Evolutionary conservation across 2,888 invertebrate species (phyloP), one percentile per base, ranked within the genome.

Genomic region (Allophyes oxyacanthae): DNA sequence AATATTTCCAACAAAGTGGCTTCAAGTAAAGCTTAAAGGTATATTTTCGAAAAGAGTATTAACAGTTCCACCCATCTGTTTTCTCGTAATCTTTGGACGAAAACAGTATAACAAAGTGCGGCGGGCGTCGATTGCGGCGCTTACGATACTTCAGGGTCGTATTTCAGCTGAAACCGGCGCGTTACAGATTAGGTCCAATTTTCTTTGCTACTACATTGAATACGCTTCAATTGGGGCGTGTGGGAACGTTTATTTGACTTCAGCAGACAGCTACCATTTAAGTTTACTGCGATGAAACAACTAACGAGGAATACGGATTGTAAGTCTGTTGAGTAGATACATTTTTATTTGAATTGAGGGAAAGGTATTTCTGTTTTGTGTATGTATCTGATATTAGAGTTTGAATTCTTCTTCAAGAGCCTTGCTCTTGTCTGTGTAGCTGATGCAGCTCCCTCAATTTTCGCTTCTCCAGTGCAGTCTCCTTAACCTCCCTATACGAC

Each of bases 141-240:
- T 82, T 82, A 85, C 86, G 84, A 84, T 83, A 76, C 83, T 83
- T 78, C 79, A 65, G 83, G 84, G 84, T 82, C 83, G 85, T 91
- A 89, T 89, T 86, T 90, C 89, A 88, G 77, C 62, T 62, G 77
- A 77, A 87, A 87, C 82, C 82, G 85, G 81, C 82, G 79, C 79
- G 82, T 85, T 86, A 88, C 87, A 88, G 88, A 90, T 91, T 90
- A 89, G 87, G 81, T 83, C 72, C 87, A 88, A 89, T 90, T 87
- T 87, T 87, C 87, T 84, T 76, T 64, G 64, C 70, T 73, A 74
- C 76, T 77, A 83, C 84, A 86, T 84, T 85, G 84, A 84, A 85
- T 82, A 79, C 75, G 64, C 75, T 75, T 75, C 79, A 75, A 81
- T 82, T 72, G 75, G 36, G 46, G 37, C 61, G 57, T 57, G 53